Evolutionary conservation across 1,140 invertebrate genomes (phyloP), one percentile per base, ranked within the genome.

Genomic region (Periplaneta americana): DNA sequence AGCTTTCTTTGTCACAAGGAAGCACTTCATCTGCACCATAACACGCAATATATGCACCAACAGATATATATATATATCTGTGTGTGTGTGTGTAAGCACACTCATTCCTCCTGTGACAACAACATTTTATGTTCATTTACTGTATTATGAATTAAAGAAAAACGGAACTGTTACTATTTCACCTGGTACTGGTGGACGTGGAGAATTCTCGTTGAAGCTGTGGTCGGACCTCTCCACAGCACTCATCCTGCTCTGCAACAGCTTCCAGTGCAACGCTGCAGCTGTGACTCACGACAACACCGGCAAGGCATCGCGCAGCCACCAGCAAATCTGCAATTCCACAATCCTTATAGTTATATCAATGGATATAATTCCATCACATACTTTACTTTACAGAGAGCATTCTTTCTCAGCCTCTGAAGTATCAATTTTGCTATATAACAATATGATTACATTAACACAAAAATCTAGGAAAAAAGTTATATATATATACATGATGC

Each of bases 151-250:
- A n/a, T n/a, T n/a, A n/a, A n/a, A n/a, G n/a, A n/a, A n/a, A n/a
- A n/a, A n/a, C n/a, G n/a, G 81, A 81, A 76, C 37, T 81, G 79
- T 34, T 74, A 13, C 9, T 31, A 28, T 83, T 83, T 87, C 86
- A 89, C 89, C 89, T 86, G 88, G 89, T 84, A 90, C 89, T 39
- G 90, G 90, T 83, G 89, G 89, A 85, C 90, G 87, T 81, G 89
- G 90, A 86, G 88, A 89, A 85, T 90, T 90, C 84, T 90, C 88
- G 86, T 90, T 89, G 88, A 90, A 90, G 84, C 85, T 87, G 82
- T 87, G 88, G 4, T 74, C 17, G 10, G 9, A 28, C 33, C n/a
- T 74, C 34, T 37, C 79, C 79, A 80, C 79, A 57, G 79, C 18
- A 74, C 79, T 80, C 79, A 80, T 80, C 79, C 79, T 80, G 79